phyloP scores from a whole-genome alignment of 2,888 invertebrate genomes.

The Eupithecia tripunctaria region DNA sequence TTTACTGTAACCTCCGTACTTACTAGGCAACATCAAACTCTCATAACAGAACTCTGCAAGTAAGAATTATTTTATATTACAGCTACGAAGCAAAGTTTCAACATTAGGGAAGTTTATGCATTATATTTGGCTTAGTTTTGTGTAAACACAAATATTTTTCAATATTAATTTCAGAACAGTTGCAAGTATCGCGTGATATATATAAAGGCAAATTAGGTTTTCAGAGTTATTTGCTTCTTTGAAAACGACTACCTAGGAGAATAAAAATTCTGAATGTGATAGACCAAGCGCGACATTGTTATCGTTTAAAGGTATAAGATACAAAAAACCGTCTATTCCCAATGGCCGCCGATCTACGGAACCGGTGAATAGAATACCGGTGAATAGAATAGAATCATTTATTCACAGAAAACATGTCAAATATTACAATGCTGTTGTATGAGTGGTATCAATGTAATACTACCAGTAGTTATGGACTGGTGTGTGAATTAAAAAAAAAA shows the following conservation, averaged over 20 bases:
- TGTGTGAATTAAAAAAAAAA: too few relatives aligned
- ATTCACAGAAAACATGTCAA: too few relatives aligned
- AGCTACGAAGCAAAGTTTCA: constrained; percentile 40
- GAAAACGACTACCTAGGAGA: too few relatives aligned
- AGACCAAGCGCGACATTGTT: too few relatives aligned
- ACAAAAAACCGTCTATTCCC: too few relatives aligned
- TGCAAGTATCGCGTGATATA: neutral
- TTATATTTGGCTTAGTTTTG: constrained; percentile 39
- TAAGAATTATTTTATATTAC: constrained; percentile 39
- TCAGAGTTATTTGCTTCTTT: neutral
- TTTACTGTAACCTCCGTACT: neutral
- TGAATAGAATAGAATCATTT: too few relatives aligned
- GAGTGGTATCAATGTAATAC: too few relatives aligned
- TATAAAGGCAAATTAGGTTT: neutral
- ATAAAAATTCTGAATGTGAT: neutral
- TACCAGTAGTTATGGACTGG: too few relatives aligned
- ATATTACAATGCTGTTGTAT: too few relatives aligned
- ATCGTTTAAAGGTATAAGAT: too few relatives aligned
- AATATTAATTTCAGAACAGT: constrained; percentile 15
- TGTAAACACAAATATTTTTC: constrained; percentile 37
- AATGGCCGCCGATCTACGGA: too few relatives aligned
- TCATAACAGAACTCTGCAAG: constrained; percentile 37
- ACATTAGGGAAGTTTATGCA: constrained; percentile 45
- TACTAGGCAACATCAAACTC: constrained; percentile 35
- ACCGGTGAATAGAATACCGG: too few relatives aligned